These are phyloP conservation scores for Temnothorax ravouxi DNA, from an alignment of 2,888 invertebrate genomes.

Conservation along the genomic window DNA sequence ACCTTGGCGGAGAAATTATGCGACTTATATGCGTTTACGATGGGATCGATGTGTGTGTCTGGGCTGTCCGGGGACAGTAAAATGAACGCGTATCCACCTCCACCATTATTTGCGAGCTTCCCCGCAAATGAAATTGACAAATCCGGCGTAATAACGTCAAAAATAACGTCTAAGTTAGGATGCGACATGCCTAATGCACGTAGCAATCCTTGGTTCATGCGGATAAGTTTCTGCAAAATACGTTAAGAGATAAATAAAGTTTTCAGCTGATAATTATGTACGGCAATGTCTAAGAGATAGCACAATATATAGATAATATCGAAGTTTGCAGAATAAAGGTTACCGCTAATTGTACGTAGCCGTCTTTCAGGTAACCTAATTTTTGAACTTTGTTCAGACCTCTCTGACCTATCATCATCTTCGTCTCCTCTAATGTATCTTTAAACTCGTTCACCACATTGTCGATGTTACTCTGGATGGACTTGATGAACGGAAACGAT, in stretches of 20 bases:
- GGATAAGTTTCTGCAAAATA: slow-evolving; percentile 90
- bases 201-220: slow-evolving; percentile 96
- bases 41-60: slow-evolving; percentile 69
- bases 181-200: slow-evolving; percentile 95
- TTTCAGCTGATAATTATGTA: too few relatives aligned
- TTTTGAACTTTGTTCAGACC: fast-evolving
- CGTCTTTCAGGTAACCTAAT: too few relatives aligned
- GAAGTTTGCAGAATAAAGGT: too few relatives aligned
- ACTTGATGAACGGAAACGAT: slow-evolving; percentile 90
- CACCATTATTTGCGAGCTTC: slow-evolving; percentile 99
- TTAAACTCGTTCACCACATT: too few relatives aligned
- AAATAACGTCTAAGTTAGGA: slow-evolving; percentile 93
- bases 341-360: too few relatives aligned
- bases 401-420: too few relatives aligned
- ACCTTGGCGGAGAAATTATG: background rate
- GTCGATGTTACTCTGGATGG: slow-evolving; percentile 91
- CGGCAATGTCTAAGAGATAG: too few relatives aligned
- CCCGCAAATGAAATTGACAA: slow-evolving; percentile 90
- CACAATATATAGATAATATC: too few relatives aligned
- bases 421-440: too few relatives aligned
- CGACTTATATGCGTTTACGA: background rate
- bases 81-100: slow-evolving; percentile 96
- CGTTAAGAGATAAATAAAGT: too few relatives aligned
- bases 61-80: slow-evolving; percentile 87
- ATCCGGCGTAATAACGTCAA: slow-evolving; percentile 88